Percentiles rank a stretch among this genome's conserved stretches.
Evolutionary conservation across 2,113 vertebrate genomes (phyloP).

Genomic region (Cyrtonyx montezumae): DNA sequence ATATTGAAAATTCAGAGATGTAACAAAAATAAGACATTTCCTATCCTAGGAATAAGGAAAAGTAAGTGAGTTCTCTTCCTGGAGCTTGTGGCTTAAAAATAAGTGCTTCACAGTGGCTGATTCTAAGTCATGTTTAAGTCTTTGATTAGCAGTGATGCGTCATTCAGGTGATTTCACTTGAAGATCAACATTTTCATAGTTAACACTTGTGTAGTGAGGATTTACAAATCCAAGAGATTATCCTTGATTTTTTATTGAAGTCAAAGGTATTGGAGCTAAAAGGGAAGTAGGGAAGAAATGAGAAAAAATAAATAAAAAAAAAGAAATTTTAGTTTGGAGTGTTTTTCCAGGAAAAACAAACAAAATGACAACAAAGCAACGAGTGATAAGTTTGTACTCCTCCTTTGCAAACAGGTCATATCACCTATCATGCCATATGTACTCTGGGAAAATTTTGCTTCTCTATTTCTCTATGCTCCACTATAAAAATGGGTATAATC

Average conservation of each 20-base stretch:
- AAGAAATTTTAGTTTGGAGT: not conserved
- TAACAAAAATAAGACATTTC: not conserved
- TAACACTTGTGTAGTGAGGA: not conserved
- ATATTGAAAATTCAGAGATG: not conserved
- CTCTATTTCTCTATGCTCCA: not conserved
- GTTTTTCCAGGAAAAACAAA: not conserved
- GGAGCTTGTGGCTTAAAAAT: not conserved
- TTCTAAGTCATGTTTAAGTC: not conserved
- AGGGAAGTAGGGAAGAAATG: fast-evolving
- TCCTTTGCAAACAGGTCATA: not conserved
- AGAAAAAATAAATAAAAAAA: fast-evolving
- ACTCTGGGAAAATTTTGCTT: not conserved
- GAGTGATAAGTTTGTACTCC: not conserved
- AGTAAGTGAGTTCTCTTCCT: not conserved
- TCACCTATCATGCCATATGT: not conserved
- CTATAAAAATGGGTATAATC: not conserved
- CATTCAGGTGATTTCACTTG: not conserved
- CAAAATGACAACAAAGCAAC: not conserved
- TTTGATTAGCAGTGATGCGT: not conserved
- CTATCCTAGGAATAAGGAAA: not conserved
- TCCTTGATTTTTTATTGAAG: not conserved
- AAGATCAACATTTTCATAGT: not conserved
- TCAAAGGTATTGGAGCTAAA: not conserved
- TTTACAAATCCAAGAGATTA: not conserved
- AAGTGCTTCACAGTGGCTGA: not conserved